Percentiles rank a stretch among this genome's conserved stretches.
Conservation (phyloP, 2,113 vertebrate species). For the Labeo catla region DNA sequence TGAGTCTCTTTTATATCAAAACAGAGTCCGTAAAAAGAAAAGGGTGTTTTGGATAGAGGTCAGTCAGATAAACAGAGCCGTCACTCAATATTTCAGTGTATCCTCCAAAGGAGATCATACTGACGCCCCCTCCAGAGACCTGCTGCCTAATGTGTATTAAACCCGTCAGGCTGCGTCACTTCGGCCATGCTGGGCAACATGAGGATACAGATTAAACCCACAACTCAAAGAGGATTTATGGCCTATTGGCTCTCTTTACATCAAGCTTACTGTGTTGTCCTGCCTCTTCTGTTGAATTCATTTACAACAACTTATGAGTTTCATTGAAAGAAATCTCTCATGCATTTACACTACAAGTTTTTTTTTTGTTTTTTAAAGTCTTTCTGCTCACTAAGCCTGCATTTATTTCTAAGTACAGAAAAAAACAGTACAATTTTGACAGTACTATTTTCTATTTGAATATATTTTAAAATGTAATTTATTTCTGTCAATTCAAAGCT, state of each 20-base stretch:
- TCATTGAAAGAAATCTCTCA: neutral
- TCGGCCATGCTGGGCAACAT: neutral
- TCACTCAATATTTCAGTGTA: neutral
- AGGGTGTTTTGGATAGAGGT: neutral
- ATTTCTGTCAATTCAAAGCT: no score
- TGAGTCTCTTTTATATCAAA: neutral
- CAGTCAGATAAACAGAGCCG: slow-evolving; percentile 21
- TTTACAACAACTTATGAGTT: neutral
- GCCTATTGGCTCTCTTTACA: slow-evolving; percentile 9
- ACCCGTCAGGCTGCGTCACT: slow-evolving; percentile 5
- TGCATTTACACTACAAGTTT: neutral
- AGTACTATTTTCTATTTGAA: no score
- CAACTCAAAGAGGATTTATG: slow-evolving; percentile 42
- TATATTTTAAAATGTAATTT: no score
- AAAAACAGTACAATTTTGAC: no score
- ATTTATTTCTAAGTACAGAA: no score
- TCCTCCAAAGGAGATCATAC: neutral
- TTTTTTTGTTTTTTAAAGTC: no score
- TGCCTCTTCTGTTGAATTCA: neutral
- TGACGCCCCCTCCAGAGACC: neutral
- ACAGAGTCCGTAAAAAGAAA: neutral
- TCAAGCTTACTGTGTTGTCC: neutral
- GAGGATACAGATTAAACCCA: slow-evolving; percentile 35
- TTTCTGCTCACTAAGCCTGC: no score
- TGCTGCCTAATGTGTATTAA: slow-evolving; percentile 17